A percentile compares a stretch with the other conserved stretches of the same genome.
Conservation (phyloP, 1,140 invertebrate species). For the Nilaparvata lugens region DNA sequence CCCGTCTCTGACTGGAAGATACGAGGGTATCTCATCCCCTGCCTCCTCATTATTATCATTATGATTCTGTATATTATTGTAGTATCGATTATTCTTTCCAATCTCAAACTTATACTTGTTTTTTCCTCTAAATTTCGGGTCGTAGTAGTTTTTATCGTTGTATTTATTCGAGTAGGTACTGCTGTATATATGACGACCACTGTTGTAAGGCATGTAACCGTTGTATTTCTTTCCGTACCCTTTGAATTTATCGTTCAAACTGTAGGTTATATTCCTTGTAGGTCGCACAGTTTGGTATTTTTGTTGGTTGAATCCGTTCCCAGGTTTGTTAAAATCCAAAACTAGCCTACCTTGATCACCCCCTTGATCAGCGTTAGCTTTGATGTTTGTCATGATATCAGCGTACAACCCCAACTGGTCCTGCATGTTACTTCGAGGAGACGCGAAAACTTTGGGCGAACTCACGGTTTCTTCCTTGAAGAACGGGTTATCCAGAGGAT, state of each 20-base stretch:
- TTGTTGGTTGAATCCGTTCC: too few species aligned
- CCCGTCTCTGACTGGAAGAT: not conserved
- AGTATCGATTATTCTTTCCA: conserved; percentile 16
- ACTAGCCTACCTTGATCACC: not conserved
- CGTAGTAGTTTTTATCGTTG: not conserved
- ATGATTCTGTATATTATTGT: not conserved
- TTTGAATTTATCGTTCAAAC: not conserved
- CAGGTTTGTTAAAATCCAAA: not conserved
- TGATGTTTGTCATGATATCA: conserved; percentile 12
- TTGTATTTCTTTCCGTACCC: not conserved
- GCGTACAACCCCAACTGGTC: conserved; percentile 11
- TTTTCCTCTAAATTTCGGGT: conserved; percentile 11
- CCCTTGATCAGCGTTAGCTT: not conserved
- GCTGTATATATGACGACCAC: not conserved
- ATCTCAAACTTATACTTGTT: conserved; percentile 5
- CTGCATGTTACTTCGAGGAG: not conserved
- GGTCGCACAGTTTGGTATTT: not conserved
- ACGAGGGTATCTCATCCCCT: not conserved
- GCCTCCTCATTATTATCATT: not conserved
- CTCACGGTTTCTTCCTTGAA: conserved; percentile 44
- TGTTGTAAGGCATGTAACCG: not conserved
- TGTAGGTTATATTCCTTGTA: not conserved
- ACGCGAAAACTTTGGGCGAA: not conserved
- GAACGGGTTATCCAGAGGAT: conserved; percentile 64
- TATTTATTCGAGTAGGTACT: not conserved